Conservation (phyloP, 2,888 invertebrate genomes). For the Ophion slaviceki region DNA sequence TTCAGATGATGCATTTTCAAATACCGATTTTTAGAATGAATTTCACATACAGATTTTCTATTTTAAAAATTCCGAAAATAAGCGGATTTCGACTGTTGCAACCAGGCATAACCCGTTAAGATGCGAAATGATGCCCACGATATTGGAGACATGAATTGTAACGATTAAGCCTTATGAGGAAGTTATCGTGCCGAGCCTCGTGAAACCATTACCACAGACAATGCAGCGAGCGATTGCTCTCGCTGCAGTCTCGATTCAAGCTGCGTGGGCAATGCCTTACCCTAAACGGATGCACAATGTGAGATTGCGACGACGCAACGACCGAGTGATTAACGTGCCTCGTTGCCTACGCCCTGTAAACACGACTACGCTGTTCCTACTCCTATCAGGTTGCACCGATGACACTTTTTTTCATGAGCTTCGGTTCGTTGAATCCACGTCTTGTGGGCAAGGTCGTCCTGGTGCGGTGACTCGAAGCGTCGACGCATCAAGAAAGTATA, state of each 20-base stretch:
- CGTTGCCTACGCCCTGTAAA: constrained; percentile 59
- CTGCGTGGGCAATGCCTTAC: constrained; percentile 78
- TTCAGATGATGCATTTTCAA: too few species aligned
- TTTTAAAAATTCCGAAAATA: not conserved
- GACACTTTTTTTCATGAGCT: constrained; percentile 40
- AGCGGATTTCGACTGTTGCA: not conserved
- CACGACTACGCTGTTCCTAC: constrained; percentile 35
- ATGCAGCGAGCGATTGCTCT: constrained; percentile 69
- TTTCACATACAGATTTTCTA: too few species aligned
- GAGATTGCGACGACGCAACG: constrained; percentile 54
- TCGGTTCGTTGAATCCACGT: constrained; percentile 38
- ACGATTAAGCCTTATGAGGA: constrained; percentile 74
- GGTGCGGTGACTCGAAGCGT: constrained; percentile 46
- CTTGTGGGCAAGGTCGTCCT: constrained; percentile 53
- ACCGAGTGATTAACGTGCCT: constrained; percentile 51
- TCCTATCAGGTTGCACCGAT: constrained; percentile 42
- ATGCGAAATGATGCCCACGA: constrained; percentile 25
- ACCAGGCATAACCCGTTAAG: not conserved
- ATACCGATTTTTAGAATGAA: too few species aligned
- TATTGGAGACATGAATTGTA: constrained; percentile 68
- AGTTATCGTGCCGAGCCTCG: constrained; percentile 53
- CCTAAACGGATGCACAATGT: constrained; percentile 74
- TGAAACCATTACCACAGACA: constrained; percentile 64
- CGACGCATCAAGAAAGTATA: constrained; percentile 24
- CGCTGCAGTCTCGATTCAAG: constrained; percentile 70